Evolutionary conservation across 2,113 vertebrate genomes (phyloP).

Genomic region (Ammodytes dubius): DNA sequence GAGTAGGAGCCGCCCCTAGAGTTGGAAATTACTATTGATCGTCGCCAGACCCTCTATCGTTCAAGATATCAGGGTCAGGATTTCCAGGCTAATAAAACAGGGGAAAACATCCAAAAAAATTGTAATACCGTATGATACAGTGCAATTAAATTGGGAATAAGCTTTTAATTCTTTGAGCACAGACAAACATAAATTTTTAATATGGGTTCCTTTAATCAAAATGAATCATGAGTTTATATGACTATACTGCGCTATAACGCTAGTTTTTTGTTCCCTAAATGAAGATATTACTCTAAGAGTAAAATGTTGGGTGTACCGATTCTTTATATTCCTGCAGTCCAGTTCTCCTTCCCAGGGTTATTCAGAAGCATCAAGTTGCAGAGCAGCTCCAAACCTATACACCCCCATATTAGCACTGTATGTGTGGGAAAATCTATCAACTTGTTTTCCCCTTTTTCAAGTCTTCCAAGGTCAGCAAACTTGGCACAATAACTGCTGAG

Average conservation of each 20-base stretch:
- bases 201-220: neutral
- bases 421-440: neutral
- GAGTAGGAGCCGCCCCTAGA: too few species aligned
- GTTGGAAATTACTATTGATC: too few species aligned
- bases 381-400: conserved; percentile 12
- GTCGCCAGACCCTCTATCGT: too few species aligned
- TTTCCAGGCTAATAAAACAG: too few species aligned
- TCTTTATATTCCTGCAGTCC: neutral
- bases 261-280: neutral
- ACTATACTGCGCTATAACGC: neutral
- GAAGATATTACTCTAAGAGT: neutral
- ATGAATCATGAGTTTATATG: neutral
- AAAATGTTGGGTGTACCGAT: neutral
- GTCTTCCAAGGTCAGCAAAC: conserved; percentile 45
- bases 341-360: neutral
- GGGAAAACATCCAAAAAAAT: too few species aligned
- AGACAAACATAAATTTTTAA: neutral
- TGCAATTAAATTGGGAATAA: neutral
- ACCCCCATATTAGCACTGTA: neutral
- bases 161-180: neutral
- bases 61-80: too few species aligned
- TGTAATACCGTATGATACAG: neutral
- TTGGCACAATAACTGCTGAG: conserved; percentile 56
- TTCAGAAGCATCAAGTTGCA: neutral
- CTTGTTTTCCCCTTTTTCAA: neutral